These are phyloP conservation scores for Lasius platythorax DNA, from an alignment of 2,888 invertebrate genomes.

Conservation along the genomic window DNA sequence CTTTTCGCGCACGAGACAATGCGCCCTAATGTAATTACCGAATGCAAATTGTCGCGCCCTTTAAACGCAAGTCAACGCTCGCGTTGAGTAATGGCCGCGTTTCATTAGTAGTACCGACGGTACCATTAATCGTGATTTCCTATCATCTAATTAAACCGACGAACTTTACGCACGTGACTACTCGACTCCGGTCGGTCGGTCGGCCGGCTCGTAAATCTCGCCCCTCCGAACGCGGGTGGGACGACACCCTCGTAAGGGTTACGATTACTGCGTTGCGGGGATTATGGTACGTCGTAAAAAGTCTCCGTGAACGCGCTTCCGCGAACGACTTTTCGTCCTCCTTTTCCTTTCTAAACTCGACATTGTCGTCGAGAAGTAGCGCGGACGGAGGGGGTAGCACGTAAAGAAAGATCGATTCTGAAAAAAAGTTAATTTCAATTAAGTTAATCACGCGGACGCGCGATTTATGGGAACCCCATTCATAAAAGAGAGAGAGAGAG, in stretches of 20 bases:
- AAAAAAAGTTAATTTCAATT: not conserved
- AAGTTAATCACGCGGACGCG: not conserved
- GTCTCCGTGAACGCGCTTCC: not conserved
- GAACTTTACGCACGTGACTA: constrained; percentile 54
- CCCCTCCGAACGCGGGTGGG: constrained; percentile 7
- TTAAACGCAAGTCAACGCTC: constrained; percentile 60
- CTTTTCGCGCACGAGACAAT: not conserved
- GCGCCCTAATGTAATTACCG: constrained; percentile 53
- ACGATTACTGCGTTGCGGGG: constrained; percentile 34
- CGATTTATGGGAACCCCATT: not conserved
- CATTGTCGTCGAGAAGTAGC: not conserved
- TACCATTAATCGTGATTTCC: constrained; percentile 63
- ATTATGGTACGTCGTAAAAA: constrained; percentile 43
- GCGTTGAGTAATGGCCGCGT: constrained; percentile 62
- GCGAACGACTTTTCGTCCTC: not conserved
- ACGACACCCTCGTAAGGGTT: constrained; percentile 3
- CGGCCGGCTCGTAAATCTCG: constrained; percentile 49
- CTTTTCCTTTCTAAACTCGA: not conserved
- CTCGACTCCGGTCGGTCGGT: not conserved
- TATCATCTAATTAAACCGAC: constrained; percentile 69
- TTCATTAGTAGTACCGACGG: constrained; percentile 58
- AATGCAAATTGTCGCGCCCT: constrained; percentile 67
- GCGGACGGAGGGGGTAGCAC: not conserved
- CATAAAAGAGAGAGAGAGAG: not conserved
- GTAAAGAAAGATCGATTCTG: not conserved